Percentiles rank a stretch among this genome's conserved stretches.
phyloP scores from a whole-genome alignment of 2,888 invertebrate species.

The Platycheirus rosarum region DNA sequence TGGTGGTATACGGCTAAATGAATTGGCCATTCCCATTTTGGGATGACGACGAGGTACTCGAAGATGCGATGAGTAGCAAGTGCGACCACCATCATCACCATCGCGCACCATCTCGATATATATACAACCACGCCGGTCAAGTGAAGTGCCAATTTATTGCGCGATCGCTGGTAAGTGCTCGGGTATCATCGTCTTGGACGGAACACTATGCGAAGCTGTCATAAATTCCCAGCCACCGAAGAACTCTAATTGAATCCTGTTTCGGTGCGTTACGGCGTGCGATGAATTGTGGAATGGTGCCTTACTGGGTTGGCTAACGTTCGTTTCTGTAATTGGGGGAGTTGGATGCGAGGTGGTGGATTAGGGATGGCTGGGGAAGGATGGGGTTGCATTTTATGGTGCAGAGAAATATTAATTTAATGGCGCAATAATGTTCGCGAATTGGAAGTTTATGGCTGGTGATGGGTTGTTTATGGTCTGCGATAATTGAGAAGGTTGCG shows the following conservation, averaged over 20 bases:
- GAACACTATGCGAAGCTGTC: conserved; percentile 29
- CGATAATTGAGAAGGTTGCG: conserved; percentile 24
- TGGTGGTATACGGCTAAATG: conserved; percentile 65
- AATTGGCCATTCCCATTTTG: conserved; percentile 67
- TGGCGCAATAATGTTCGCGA: conserved; percentile 61
- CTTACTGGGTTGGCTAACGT: conserved; percentile 23
- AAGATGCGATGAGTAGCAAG: conserved; percentile 53
- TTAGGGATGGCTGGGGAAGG: conserved; percentile 4
- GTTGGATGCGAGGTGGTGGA: conserved; percentile 22
- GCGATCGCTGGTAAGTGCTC: conserved; percentile 54
- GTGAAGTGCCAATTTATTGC: conserved; percentile 57
- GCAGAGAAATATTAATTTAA: conserved; percentile 58
- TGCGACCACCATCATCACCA: conserved; percentile 46
- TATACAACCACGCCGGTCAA: conserved; percentile 13
- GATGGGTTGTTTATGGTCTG: conserved; percentile 42
- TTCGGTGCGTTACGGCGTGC: conserved; percentile 17
- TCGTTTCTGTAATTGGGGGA: conserved; percentile 52
- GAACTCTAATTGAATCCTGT: conserved; percentile 68
- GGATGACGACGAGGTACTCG: conserved; percentile 36
- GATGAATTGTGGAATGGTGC: conserved; percentile 43
- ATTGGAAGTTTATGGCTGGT: conserved; percentile 56
- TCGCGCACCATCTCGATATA: conserved; percentile 38
- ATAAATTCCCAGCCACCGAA: conserved; percentile 59
- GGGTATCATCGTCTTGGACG: conserved; percentile 26
- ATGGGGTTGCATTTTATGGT: conserved; percentile 49